These are phyloP conservation scores for Apostichopus parvimensis DNA, from an alignment of 35 echinoderm and acorn worm species.

Conservation along the genomic window DNA sequence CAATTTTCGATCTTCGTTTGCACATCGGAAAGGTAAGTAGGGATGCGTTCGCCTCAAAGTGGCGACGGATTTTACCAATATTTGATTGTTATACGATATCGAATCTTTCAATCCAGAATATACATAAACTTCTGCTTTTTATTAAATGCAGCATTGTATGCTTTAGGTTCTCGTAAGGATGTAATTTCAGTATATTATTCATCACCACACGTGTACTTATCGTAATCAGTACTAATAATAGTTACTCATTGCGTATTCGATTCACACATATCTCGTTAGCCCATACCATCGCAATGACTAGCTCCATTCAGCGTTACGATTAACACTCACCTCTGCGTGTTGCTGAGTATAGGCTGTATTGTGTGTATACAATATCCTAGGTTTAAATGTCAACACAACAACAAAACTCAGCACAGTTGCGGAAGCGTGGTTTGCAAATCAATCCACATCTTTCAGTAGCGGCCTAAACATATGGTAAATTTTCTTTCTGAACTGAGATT, in stretches of 20 bases:
- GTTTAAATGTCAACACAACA: constrained; percentile 18
- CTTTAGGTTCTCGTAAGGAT: not conserved
- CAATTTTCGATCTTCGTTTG: constrained; percentile 42
- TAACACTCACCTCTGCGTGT: not conserved
- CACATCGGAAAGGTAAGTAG: constrained; percentile 25
- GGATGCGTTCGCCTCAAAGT: not conserved
- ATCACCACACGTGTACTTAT: not conserved
- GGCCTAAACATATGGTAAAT: no score
- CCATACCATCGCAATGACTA: constrained; percentile 16
- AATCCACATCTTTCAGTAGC: no score
- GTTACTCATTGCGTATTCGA: constrained; percentile 3
- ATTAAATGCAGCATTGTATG: not conserved
- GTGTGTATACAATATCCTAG: not conserved
- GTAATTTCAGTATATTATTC: not conserved
- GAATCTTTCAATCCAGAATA: constrained; percentile 4
- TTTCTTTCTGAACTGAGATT: no score
- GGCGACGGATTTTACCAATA: not conserved
- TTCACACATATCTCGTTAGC: not conserved
- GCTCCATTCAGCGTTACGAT: not conserved
- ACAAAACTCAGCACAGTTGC: not conserved
- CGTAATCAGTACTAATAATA: not conserved
- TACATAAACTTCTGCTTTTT: not conserved
- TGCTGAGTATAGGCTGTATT: not conserved
- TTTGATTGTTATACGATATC: not conserved
- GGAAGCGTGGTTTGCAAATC: not conserved